These are phyloP conservation scores for Limnephilus marmoratus DNA, from an alignment of 2,888 invertebrate species.

Conservation along the genomic window DNA sequence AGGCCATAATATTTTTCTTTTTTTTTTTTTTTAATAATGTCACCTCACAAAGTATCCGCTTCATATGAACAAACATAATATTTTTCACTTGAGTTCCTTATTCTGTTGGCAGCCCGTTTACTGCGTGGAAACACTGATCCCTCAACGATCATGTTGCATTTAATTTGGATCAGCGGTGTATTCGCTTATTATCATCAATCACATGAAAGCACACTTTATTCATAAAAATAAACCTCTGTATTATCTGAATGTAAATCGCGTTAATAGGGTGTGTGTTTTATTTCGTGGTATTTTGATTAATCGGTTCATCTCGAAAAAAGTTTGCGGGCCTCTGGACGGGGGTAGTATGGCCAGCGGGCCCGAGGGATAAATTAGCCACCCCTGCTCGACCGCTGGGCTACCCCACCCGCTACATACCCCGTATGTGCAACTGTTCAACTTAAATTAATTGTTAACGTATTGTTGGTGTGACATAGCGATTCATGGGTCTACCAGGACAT, in stretches of 20 bases:
- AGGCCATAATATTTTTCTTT: no score
- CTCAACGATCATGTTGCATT: no score
- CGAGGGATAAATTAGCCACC: slow-evolving; percentile 58
- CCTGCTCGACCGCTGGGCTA: slow-evolving; percentile 50
- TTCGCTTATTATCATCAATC: neutral
- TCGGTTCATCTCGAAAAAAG: neutral
- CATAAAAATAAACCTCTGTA: no score
- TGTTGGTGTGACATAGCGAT: slow-evolving; percentile 54
- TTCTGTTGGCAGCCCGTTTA: no score
- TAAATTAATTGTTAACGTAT: slow-evolving; percentile 64
- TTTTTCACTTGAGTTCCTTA: no score
- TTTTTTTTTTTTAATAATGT: no score
- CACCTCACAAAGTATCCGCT: no score
- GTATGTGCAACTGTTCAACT: slow-evolving; percentile 61
- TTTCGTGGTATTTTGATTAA: neutral
- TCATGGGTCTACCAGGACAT: slow-evolving; percentile 9
- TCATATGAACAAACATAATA: no score
- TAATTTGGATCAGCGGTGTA: neutral
- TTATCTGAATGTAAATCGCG: neutral
- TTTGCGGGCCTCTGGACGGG: neutral
- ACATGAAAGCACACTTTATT: neutral
- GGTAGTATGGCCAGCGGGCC: slow-evolving; percentile 11
- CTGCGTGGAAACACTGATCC: no score
- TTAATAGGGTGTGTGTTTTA: neutral
- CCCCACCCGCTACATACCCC: slow-evolving; percentile 21